Conservation (phyloP, 2,797 vertebrate genomes). For the Halcyon smyrnensis region DNA sequence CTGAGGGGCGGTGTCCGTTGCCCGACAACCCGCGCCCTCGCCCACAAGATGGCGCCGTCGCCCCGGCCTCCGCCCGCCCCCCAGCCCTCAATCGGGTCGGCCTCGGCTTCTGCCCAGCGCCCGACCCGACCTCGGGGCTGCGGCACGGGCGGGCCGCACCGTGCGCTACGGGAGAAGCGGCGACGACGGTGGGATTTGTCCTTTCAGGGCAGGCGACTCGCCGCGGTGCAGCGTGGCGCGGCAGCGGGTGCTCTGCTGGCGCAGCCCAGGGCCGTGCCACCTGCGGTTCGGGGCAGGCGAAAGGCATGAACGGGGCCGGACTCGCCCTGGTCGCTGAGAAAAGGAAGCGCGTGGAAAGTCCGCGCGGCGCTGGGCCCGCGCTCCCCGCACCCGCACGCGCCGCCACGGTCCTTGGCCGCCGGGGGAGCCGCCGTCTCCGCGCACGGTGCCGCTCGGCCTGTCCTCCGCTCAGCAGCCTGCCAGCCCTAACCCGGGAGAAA, state of each 20-base stretch:
- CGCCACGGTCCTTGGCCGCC: neutral
- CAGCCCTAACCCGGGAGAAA: neutral
- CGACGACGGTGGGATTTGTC: accelerated
- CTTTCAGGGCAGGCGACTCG: neutral
- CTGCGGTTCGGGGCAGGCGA: neutral
- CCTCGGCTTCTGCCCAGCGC: no score
- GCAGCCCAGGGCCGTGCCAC: neutral
- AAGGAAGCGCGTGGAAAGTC: neutral
- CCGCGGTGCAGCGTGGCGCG: neutral
- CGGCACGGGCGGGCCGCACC: neutral
- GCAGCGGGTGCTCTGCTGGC: neutral
- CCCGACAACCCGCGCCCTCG: neutral
- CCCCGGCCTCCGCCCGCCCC: neutral
- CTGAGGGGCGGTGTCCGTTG: neutral
- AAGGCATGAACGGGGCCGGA: neutral
- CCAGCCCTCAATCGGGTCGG: no score
- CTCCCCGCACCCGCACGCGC: neutral
- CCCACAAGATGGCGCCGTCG: constrained; percentile 56
- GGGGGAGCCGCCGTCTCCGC: accelerated
- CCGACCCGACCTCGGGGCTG: neutral
- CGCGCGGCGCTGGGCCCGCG: accelerated
- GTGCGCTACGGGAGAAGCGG: neutral
- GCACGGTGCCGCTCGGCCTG: neutral
- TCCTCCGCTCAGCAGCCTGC: neutral
- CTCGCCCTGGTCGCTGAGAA: neutral